These are phyloP conservation scores for Neomorphus geoffroyi DNA, from an alignment of 2,797 vertebrate genomes.

Conservation along the genomic window DNA sequence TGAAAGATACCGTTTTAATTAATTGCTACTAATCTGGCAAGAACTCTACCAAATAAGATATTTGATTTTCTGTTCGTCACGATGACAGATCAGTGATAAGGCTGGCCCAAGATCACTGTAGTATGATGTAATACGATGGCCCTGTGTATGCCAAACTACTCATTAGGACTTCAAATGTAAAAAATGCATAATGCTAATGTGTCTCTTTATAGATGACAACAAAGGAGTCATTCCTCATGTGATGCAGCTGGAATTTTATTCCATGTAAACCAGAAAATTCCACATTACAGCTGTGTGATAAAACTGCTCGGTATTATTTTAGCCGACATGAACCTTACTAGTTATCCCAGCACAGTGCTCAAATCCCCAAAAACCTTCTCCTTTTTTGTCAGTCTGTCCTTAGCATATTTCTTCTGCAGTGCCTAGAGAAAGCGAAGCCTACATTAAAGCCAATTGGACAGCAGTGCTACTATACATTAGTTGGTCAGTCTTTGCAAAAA, in stretches of 20 bases:
- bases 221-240: not conserved
- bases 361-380: not conserved
- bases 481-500: not conserved
- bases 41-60: not conserved
- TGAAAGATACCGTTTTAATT: not conserved
- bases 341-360: not conserved
- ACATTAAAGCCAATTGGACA: not conserved
- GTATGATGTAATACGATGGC: not conserved
- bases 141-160: not conserved
- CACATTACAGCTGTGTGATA: not conserved
- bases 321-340: not conserved
- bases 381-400: not conserved
- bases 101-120: not conserved
- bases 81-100: not conserved
- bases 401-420: not conserved
- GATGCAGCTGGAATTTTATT: not conserved
- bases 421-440: not conserved
- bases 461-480: not conserved
- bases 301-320: not conserved
- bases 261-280: not conserved
- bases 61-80: not conserved
- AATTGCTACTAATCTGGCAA: not conserved
- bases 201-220: not conserved
- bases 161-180: not conserved
- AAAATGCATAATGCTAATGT: not conserved